Evolutionary conservation across 2,888 invertebrate genomes (phyloP), one percentile per base, ranked within the genome.

Genomic region (Callinectes sapidus): DNA sequence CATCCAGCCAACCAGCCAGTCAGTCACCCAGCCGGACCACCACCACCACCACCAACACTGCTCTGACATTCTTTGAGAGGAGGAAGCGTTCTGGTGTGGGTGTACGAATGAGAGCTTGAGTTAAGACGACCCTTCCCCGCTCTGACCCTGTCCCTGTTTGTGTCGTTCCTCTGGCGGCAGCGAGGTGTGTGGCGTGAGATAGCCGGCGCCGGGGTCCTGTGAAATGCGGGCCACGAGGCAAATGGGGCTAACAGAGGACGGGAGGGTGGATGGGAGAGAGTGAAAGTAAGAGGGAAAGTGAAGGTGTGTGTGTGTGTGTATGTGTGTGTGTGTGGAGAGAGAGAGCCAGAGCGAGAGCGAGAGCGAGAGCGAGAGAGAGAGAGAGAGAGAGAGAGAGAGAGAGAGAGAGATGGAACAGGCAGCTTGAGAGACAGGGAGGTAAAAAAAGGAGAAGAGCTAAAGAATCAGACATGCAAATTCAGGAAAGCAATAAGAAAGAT

Each of bases 161-260:
- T 35, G 35, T 89, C 61, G 39, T 89, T 89, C 39, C 89, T 35
- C 66, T 66, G 71, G 42, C 71, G 66, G 71, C 88, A 66, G 66
- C 39, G 39, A 81, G 81, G 81, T 81, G 81, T 81, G 81, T 81
- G 81, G 81, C 81, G 81, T 81, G 81, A 81, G 81, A 81, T 81
- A 81, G 81, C 81, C 81, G 81, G 81, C 81, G 81, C 81, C 81
- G 81, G 81, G 81, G 35, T 35, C 35, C 81, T 81, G 81, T 81
- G 81, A 81, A 81, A 81, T 81, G 81, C 81, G 81, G 81, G 81
- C 81, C 81, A 81, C 81, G 35, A 81, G 81, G 81, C 81, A 81
- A 81, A 81, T 81, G 81, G 81, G 81, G 81, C 81, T 81, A 81
- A 81, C 81, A 81, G 81, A 81, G 81, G 81, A 81, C 16, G 35